Evolutionary conservation across 2,113 vertebrate genomes (phyloP), one percentile per base, ranked within the genome.

Genomic region (Furnarius figulus): DNA sequence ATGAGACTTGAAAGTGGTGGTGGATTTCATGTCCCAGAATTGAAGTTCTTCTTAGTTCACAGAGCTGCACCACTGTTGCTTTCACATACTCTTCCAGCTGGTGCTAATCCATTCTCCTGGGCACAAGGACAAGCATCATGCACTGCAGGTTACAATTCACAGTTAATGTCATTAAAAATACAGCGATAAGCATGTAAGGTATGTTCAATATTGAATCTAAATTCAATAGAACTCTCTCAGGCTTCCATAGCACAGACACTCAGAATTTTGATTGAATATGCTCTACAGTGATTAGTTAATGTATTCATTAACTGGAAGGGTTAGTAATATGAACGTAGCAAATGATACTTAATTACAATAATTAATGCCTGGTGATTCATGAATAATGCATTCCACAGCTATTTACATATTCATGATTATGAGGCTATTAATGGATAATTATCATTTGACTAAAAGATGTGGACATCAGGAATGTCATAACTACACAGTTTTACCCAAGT

Each of bases 281-380:
- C 90, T 95, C 91, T 75, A 90, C 67, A 78, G 89, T 28, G 1
- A 94, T 96, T 94, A 88, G 53, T 39, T 97, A 94, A 95, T 85
- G 40, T 93, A 97, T 97, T 97, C 91, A 95, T 96, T 97, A 96
- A 96, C 76, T 85, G 62, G 84, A 93, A 96, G 76, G 72, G 66
- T 89, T 96, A 95, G 92, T 87, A 96, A 95, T 95, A 87, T 31
- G 92, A 95, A 94, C 2, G 22, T 31, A 70, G 90, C 93, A 97
- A 97, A 97, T 94, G 85, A 95, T 89, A 93, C 79, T 93, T 95
- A 96, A 97, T 97, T 97, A 97, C 82, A 81, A 97, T 97, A 97
- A 97, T 97, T 94, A 97, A 97, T 96, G 95, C 92, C 87, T 93
- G 63, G 68, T 90, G 92, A 62, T 82, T 94, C 50, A 97, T 97